A percentile compares a stretch with the other conserved stretches of the same genome.
These are phyloP conservation scores for Caiman crocodilus DNA, from an alignment of 2,797 vertebrate genomes.

Conservation along the genomic window DNA sequence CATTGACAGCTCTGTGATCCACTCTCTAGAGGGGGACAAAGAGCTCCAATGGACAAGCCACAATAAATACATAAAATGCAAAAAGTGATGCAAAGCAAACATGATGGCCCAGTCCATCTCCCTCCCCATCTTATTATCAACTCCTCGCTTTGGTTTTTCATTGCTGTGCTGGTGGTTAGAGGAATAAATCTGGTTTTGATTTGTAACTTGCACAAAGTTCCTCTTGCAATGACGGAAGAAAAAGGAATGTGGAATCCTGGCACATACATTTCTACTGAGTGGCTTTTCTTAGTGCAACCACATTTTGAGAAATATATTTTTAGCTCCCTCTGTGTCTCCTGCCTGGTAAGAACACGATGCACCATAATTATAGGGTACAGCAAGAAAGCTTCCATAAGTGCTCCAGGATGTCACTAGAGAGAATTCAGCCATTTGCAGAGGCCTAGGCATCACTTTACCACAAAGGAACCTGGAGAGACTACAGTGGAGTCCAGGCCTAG, in stretches of 20 bases:
- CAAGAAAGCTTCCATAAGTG: not conserved
- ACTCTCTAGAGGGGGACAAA: too few species aligned
- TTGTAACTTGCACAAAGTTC: not conserved
- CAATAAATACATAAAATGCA: not conserved
- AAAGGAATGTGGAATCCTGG: not conserved
- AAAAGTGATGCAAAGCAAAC: not conserved
- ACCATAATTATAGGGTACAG: not conserved
- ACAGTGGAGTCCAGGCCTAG: not conserved
- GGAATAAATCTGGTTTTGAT: not conserved
- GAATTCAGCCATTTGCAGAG: not conserved
- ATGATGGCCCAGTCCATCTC: rapidly evolving
- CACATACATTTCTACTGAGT: not conserved
- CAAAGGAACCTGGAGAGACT: too few species aligned
- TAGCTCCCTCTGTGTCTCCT: not conserved
- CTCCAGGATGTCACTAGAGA: not conserved
- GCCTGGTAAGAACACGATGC: not conserved
- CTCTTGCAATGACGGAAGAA: not conserved
- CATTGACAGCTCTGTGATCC: too few species aligned
- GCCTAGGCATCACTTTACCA: not conserved
- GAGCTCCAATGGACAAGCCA: not conserved
- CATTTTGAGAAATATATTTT: not conserved
- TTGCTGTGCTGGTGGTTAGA: not conserved
- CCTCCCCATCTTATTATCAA: not conserved
- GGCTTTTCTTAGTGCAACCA: not conserved
- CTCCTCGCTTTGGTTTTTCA: not conserved